These are phyloP conservation scores for Mastomys natalensis DNA, from an alignment of 2,113 vertebrate genomes.

Conservation along the genomic window DNA sequence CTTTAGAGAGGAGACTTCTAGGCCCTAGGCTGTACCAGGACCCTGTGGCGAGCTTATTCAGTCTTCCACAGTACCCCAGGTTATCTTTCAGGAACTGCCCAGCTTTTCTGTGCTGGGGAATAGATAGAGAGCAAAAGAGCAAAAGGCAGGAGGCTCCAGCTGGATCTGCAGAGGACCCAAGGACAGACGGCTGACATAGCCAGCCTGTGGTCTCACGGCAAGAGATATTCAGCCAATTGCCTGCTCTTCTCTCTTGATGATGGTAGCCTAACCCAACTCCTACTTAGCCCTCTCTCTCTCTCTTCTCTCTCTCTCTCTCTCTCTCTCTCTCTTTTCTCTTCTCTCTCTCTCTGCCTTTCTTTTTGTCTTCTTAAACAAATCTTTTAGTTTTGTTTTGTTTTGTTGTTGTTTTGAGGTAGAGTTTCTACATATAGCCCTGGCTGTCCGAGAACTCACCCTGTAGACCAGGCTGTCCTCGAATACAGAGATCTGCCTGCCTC, in stretches of 20 bases:
- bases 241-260: not conserved
- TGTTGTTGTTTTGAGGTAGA: not conserved
- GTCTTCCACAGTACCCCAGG: not conserved
- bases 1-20: not conserved
- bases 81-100: not conserved
- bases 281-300: not conserved
- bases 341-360: not conserved
- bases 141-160: not conserved
- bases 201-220: not conserved
- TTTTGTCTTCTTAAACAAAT: not conserved
- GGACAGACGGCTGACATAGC: not conserved
- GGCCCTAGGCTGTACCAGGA: not conserved
- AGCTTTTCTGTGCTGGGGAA: not conserved
- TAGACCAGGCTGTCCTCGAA: not conserved
- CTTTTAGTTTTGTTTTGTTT: not conserved
- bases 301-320: not conserved
- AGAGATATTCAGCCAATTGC: not conserved
- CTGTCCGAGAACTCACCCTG: not conserved
- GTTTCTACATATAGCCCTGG: not conserved
- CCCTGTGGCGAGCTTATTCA: not conserved
- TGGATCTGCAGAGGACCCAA: not conserved
- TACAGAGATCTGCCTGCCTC: not conserved
- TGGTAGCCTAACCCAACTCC: not conserved
- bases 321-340: not conserved
- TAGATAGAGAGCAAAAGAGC: not conserved